Base-by-base conservation (phyloP, 2,797 vertebrate species). In the Myotis findleyi region DNA sequence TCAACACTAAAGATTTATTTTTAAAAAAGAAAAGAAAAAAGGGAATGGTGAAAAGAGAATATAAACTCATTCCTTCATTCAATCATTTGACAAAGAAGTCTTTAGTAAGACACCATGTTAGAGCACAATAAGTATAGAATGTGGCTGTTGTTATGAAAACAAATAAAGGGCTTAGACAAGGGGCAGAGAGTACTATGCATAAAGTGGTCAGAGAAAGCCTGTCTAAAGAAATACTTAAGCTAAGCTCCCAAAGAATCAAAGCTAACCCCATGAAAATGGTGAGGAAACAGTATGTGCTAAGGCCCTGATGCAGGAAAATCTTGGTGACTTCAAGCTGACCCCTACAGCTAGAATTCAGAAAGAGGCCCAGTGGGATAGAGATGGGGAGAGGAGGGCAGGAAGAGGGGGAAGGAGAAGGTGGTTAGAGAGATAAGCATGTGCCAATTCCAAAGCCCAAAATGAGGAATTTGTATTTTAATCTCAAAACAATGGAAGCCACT, bases 171-270 rank as follows among this genome's bases (percentile, higher is more conserved):
- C 57, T 89, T 57, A 81, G 49, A 59, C 33, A 57, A 27, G 18
- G 9, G 30, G n/a, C 18, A 79, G 38, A 55, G 23, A 62, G 7
- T 23, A 62, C 23, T 38, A 41, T 6, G 20, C 3, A 0, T 27
- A n/a, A 16, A 11, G 2, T 17, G 18, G 25, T 51, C 51, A 36
- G 23, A 91, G 53, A 69, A 82, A 89, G 21, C 7, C 27, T 76
- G 7, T 71, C 92, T 76, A 33, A 68, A 93, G 49, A 44, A 87
- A 87, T 6, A 25, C 20, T 72, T 55, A 47, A 79, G n/a, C 36
- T 75, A 91, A 79, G 41, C 20, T 96, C 27, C 51, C 17, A 7
- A n/a, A 94, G 53, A 87, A 85, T 66, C 53, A 80, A 69, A 73
- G 23, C 14, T 59, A 68, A 85, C 49, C 21, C 72, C 17, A 4